Percentiles rank a stretch among this genome's conserved stretches.
phyloP scores from a whole-genome alignment of 2,888 invertebrate genomes.

The Heptascelio sp. region DNA sequence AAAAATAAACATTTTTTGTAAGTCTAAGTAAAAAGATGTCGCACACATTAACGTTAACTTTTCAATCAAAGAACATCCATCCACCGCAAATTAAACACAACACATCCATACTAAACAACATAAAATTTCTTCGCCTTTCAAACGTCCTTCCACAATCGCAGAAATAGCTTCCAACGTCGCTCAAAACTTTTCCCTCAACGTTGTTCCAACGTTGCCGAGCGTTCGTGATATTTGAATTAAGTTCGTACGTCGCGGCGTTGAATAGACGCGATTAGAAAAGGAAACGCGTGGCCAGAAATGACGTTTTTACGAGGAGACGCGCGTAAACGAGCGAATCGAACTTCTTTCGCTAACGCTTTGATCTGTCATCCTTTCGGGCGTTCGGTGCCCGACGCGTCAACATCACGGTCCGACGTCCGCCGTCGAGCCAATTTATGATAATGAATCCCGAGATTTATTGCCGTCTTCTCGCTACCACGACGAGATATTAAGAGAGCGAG shows the following conservation, averaged over 20 bases:
- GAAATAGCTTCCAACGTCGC: too few species aligned
- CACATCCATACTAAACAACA: too few species aligned
- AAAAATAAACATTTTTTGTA: too few species aligned
- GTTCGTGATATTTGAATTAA: slow-evolving; percentile 5
- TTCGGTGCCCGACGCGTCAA: slow-evolving; percentile 74
- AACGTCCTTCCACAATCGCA: too few species aligned
- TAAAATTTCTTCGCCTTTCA: too few species aligned
- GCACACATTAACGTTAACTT: too few species aligned
- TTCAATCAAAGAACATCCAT: too few species aligned
- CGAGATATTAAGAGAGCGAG: too few species aligned
- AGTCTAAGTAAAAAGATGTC: too few species aligned
- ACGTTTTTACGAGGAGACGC: slow-evolving; percentile 76
- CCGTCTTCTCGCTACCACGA: too few species aligned
- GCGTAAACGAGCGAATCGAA: slow-evolving; percentile 78
- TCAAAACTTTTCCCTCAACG: neutral
- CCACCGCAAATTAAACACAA: too few species aligned
- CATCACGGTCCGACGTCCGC: slow-evolving; percentile 72
- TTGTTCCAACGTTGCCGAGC: neutral
- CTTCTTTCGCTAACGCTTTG: slow-evolving; percentile 77
- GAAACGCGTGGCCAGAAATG: slow-evolving; percentile 24
- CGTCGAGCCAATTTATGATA: slow-evolving; percentile 79
- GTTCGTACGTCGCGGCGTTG: neutral
- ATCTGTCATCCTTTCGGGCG: slow-evolving; percentile 77
- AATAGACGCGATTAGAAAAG: slow-evolving; percentile 38
- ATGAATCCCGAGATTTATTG: too few species aligned